These are phyloP conservation scores for Magallana ariakensis DNA, from an alignment of 1,140 invertebrate genomes.

Conservation along the genomic window DNA sequence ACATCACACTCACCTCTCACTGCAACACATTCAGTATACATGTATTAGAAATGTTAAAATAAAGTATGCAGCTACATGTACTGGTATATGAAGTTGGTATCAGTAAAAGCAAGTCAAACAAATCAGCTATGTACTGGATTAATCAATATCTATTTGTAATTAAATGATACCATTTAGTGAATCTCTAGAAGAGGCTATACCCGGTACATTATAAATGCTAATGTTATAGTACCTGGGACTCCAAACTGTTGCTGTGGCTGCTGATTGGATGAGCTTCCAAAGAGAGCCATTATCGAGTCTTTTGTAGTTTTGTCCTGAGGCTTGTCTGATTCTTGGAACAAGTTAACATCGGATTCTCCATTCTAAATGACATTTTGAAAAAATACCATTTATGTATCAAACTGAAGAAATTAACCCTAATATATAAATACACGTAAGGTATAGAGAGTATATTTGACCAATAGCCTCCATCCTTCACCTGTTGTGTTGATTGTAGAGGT, in stretches of 20 bases:
- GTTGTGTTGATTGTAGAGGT: conserved; percentile 40
- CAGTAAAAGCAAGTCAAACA: too few species aligned
- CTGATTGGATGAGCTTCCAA: conserved; percentile 86
- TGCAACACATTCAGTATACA: not conserved
- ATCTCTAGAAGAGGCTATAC: not conserved
- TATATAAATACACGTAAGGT: too few species aligned
- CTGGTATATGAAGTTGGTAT: too few species aligned
- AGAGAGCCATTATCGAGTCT: conserved; percentile 95
- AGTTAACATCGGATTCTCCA: conserved; percentile 86
- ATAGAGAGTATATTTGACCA: too few species aligned
- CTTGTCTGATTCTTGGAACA: conserved; percentile 89
- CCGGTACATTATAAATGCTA: not conserved
- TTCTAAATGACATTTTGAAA: conserved; percentile 43
- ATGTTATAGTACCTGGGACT: conserved; percentile 71
- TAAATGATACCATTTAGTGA: not conserved
- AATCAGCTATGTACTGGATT: too few species aligned
- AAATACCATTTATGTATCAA: not conserved
- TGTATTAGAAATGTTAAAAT: not conserved
- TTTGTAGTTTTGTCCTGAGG: conserved; percentile 89
- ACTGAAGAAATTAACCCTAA: not conserved
- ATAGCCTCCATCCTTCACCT: too few species aligned
- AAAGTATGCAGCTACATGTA: not conserved
- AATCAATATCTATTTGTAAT: too few species aligned
- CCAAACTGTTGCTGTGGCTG: conserved; percentile 65
- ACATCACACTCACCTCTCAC: not conserved